phyloP scores from a whole-genome alignment of 2,113 vertebrate genomes.

The Monarcha castaneiventris region DNA sequence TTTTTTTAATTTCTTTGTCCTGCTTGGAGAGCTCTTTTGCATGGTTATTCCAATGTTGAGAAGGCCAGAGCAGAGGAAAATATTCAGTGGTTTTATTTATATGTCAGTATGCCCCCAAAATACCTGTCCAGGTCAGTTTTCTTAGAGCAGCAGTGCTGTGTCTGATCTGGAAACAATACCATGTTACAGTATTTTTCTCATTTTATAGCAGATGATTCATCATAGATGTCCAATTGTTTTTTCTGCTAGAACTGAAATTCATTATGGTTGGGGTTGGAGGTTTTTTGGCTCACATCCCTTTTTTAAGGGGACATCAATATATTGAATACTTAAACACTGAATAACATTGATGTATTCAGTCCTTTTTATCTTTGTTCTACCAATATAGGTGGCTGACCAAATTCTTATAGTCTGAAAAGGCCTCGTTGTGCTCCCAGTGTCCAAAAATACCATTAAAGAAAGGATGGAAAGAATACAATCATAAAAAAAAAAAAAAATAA shows the following conservation, averaged over 20 bases:
- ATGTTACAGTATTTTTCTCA: conserved; percentile 12
- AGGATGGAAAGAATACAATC: neutral
- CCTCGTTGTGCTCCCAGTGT: neutral
- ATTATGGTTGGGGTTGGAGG: neutral
- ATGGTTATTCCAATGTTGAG: neutral
- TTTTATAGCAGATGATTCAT: conserved; percentile 32
- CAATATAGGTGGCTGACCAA: neutral
- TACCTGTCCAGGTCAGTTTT: neutral
- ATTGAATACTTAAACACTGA: conserved; percentile 14
- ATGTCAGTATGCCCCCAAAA: neutral
- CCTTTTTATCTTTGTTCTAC: neutral
- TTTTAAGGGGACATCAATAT: neutral
- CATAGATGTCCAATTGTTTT: conserved; percentile 21
- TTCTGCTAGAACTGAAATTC: conserved; percentile 23
- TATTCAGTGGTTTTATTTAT: neutral
- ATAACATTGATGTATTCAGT: neutral
- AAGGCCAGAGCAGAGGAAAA: neutral
- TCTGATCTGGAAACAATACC: neutral
- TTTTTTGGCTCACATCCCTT: neutral
- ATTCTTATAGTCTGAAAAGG: neutral
- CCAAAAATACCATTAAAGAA: neutral
- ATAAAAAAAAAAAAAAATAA: neutral
- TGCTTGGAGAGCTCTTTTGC: neutral
- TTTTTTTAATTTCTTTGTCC: neutral
- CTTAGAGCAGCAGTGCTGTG: neutral